Evolutionary conservation across 2,888 invertebrate genomes (phyloP).

Genomic region (Dorcus hopei): DNA sequence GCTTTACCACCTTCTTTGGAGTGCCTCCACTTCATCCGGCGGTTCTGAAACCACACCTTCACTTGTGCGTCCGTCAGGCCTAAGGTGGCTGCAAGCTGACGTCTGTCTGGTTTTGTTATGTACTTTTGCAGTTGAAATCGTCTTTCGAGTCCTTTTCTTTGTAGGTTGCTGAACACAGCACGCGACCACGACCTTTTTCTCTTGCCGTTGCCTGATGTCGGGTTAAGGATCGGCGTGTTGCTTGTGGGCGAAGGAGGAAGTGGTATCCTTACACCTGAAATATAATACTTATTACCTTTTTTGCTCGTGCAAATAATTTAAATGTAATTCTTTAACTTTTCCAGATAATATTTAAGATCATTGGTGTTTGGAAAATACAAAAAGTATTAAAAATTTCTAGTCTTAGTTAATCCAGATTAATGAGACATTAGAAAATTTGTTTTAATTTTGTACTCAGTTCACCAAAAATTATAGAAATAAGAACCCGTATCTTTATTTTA

Average conservation of each 20-base stretch:
- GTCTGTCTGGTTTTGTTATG: constrained; percentile 90
- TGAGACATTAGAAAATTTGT: too few species aligned
- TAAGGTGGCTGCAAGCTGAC: constrained; percentile 86
- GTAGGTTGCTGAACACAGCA: constrained; percentile 91
- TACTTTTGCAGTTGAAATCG: constrained; percentile 93
- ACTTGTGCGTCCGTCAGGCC: constrained; percentile 94
- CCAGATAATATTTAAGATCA: too few species aligned
- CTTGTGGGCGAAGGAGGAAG: constrained; percentile 31
- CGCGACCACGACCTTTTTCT: constrained; percentile 92
- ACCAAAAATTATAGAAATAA: too few species aligned
- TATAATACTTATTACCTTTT: background rate
- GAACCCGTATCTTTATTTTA: too few species aligned
- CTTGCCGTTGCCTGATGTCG: constrained; percentile 50
- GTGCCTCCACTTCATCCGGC: constrained; percentile 51
- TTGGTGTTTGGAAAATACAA: too few species aligned
- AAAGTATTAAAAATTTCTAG: too few species aligned
- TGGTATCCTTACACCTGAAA: constrained; percentile 39
- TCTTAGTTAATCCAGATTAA: too few species aligned
- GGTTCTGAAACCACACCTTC: constrained; percentile 91
- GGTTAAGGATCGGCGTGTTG: constrained; percentile 28
- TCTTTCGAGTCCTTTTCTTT: constrained; percentile 89
- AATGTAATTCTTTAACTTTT: too few species aligned
- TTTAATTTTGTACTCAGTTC: too few species aligned
- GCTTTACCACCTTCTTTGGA: constrained; percentile 43
- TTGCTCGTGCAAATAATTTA: too few species aligned